Percentiles rank a stretch among this genome's conserved stretches.
phyloP scores from a whole-genome alignment of 2,113 vertebrate genomes.

The Ceuthmochares aereus region DNA sequence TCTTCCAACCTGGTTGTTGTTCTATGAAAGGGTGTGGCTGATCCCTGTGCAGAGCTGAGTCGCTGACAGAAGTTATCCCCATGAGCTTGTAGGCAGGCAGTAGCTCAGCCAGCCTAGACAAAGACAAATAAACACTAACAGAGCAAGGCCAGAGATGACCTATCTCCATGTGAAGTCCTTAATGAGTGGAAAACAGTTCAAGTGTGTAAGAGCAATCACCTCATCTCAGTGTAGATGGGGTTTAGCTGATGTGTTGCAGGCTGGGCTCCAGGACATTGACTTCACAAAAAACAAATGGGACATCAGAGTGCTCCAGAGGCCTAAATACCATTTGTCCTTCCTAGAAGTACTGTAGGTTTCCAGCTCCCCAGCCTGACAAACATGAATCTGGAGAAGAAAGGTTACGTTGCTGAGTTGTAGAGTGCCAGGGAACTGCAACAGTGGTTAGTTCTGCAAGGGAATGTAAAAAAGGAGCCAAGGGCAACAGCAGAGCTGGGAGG shows the following conservation, averaged over 20 bases:
- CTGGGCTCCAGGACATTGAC: not conserved
- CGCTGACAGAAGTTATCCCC: not conserved
- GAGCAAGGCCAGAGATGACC: not conserved
- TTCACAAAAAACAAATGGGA: not conserved
- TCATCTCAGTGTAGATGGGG: not conserved
- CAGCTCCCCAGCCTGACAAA: not conserved
- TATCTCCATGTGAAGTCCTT: not conserved
- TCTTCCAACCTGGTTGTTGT: too few relatives aligned
- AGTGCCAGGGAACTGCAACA: too few relatives aligned
- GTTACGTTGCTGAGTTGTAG: not conserved
- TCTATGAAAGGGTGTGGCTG: not conserved
- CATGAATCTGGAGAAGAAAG: not conserved
- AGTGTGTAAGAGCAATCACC: not conserved
- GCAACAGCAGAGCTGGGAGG: not conserved
- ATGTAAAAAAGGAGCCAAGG: not conserved
- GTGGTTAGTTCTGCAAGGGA: not conserved
- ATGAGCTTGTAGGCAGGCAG: not conserved
- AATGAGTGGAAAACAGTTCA: not conserved
- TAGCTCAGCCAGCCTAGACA: not conserved
- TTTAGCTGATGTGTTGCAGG: not conserved
- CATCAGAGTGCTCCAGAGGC: not conserved
- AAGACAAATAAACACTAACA: not conserved
- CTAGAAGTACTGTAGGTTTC: not conserved
- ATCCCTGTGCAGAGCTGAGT: not conserved
- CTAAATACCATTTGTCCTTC: not conserved